Percentiles rank a stretch among this genome's conserved stretches.
Conservation (phyloP, 2,113 vertebrate genomes). For the Rhinolophus sinicus region DNA sequence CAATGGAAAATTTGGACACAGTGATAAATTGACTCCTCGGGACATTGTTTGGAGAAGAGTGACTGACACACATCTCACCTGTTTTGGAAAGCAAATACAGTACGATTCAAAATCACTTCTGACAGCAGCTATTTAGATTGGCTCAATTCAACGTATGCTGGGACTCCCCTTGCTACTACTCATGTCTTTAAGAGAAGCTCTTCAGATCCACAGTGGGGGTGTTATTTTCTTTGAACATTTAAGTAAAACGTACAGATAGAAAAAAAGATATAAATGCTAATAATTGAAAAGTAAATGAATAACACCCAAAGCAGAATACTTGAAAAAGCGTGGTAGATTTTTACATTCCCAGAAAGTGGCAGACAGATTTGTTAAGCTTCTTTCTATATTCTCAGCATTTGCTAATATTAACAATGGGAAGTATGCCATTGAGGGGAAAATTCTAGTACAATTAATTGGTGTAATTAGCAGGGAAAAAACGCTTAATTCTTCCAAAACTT, state of each 20-base stretch:
- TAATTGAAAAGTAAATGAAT: slow-evolving; percentile 87
- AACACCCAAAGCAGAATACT: slow-evolving; percentile 81
- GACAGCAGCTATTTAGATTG: slow-evolving; percentile 78
- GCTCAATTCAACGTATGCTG: slow-evolving; percentile 52
- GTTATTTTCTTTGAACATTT: slow-evolving; percentile 84
- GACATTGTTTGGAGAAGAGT: slow-evolving; percentile 68
- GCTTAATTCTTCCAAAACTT: neutral
- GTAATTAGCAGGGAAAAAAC: neutral
- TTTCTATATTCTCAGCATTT: neutral
- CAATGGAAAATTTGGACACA: slow-evolving; percentile 37
- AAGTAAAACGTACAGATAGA: slow-evolving; percentile 83
- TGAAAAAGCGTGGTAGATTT: slow-evolving; percentile 76
- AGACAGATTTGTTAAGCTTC: slow-evolving; percentile 57
- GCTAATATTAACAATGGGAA: neutral
- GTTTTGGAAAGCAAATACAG: slow-evolving; percentile 77
- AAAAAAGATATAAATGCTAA: slow-evolving; percentile 82
- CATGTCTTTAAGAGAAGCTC: slow-evolving; percentile 78
- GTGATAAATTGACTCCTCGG: slow-evolving; percentile 17
- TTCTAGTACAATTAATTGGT: neutral
- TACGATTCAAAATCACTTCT: slow-evolving; percentile 74
- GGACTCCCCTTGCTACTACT: slow-evolving; percentile 57
- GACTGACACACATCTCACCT: slow-evolving; percentile 52
- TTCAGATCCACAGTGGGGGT: slow-evolving; percentile 77
- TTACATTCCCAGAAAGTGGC: slow-evolving; percentile 73
- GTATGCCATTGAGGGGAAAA: neutral